Evolutionary conservation across 1,140 invertebrate genomes (phyloP), one percentile per base, ranked within the genome.

Genomic region (Paralvinella palmiformis): DNA sequence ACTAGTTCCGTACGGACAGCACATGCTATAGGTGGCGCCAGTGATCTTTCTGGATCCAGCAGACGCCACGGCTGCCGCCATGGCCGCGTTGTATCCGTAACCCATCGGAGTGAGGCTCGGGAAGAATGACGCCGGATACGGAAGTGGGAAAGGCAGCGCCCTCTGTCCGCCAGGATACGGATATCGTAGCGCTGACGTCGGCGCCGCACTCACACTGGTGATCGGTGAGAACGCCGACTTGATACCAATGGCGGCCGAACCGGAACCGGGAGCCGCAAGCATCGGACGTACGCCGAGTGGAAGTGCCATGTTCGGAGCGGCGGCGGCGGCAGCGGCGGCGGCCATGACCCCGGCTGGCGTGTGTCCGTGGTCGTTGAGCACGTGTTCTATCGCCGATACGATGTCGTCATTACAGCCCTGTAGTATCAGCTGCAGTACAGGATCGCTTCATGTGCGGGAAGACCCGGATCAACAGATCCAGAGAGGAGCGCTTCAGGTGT

Each of bases 381-480:
- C 65, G 44, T 90, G 86, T 74, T 96, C 92, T 85, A 96, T 94
- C 1, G 92, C 91, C 69, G 91, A 88, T 0, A 94, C 86, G 0
- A 94, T 88, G 74, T 95, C 91, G 0, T 92, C 91, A 83, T 80
- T 86, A 81, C 81, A 86, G 63, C 85, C 82, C 59, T 86, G 84
- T 2, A 95, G 82, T 52, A 91, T 85, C 5, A 88, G 85, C 76
- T 94, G 91, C 1, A 95, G 89, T 65, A 94, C 90, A n/a, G 27
- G 85, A 85, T 31, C 90, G 84, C 69, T 91, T 87, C 70, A 90
- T 87, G 66, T 87, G 87, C 0, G 92, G 92, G 75, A 95, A 96
- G 0, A 95, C 90, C 48, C 87, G 81, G 56, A 88, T 79, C 7
- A 92, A 81, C 15, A 90, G 86, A 73, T 91, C 90, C 3, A 91